phyloP scores from a whole-genome alignment of 2,888 invertebrate genomes.

The Cylloceria caligata region DNA sequence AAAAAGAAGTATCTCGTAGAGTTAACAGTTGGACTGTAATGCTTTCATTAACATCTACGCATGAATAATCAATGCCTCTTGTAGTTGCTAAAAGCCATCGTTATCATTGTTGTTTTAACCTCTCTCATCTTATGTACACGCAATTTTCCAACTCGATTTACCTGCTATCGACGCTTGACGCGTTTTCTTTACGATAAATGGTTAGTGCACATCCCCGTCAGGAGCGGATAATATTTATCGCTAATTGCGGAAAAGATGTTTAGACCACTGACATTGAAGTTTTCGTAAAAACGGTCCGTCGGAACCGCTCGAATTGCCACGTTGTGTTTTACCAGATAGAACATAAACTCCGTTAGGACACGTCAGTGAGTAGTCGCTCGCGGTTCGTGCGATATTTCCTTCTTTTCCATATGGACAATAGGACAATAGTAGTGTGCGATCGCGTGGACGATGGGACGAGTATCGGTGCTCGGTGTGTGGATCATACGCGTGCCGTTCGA shows the following conservation, averaged over 20 bases:
- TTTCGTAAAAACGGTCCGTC: constrained; percentile 10
- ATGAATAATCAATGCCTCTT: constrained; percentile 58
- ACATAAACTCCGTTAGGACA: constrained; percentile 72
- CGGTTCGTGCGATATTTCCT: too few relatives aligned
- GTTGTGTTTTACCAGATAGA: constrained; percentile 68
- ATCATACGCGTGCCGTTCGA: too few relatives aligned
- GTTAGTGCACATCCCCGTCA: neutral
- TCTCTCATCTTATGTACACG: constrained; percentile 1
- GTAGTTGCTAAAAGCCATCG: constrained; percentile 38
- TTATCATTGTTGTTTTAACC: constrained; percentile 67
- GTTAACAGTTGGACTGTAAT: neutral
- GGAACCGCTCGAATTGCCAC: constrained; percentile 70
- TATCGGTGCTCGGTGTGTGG: too few relatives aligned
- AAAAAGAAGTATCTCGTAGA: neutral
- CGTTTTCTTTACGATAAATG: neutral
- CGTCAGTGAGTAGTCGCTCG: constrained; percentile 72
- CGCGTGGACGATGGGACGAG: too few relatives aligned
- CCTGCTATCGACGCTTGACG: neutral
- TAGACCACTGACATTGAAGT: constrained; percentile 37
- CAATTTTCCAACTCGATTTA: neutral
- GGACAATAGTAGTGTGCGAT: too few relatives aligned
- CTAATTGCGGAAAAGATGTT: neutral
- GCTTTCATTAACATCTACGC: neutral
- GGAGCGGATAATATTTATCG: neutral
- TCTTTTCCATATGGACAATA: too few relatives aligned